phyloP scores from a whole-genome alignment of 2,888 invertebrate species.

The Mythimna vitellina region DNA sequence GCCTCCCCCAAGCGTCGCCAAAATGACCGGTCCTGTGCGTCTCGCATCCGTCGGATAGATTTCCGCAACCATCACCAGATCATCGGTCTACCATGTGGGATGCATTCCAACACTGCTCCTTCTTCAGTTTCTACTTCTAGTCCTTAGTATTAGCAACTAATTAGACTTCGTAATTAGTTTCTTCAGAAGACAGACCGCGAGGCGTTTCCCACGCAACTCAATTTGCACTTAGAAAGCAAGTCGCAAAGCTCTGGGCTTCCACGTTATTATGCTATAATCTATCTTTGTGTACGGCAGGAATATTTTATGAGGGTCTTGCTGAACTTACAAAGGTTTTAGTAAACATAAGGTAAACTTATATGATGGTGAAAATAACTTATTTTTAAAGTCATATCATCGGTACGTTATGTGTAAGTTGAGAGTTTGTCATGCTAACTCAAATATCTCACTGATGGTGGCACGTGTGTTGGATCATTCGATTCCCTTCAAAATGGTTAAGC shows the following conservation, averaged over 20 bases:
- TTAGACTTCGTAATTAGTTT: slow-evolving; percentile 57
- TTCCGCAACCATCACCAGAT: too few relatives aligned
- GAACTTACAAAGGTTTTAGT: slow-evolving; percentile 6
- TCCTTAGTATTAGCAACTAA: slow-evolving; percentile 42
- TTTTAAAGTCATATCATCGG: not conserved
- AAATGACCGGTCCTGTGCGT: too few relatives aligned
- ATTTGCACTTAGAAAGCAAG: slow-evolving; percentile 49
- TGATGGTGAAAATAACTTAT: not conserved
- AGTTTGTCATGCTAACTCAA: too few relatives aligned
- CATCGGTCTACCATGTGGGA: too few relatives aligned
- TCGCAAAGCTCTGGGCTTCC: slow-evolving; percentile 24
- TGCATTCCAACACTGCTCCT: not conserved
- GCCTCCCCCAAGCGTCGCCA: too few relatives aligned
- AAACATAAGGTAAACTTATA: not conserved
- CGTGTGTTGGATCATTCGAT: too few relatives aligned
- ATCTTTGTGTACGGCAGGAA: not conserved
- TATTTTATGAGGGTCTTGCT: not conserved
- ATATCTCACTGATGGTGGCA: too few relatives aligned
- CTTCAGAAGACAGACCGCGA: slow-evolving; percentile 17
- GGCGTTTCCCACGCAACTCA: slow-evolving; percentile 43
- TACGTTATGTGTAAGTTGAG: too few relatives aligned
- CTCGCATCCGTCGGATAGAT: too few relatives aligned
- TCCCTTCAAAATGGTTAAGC: too few relatives aligned
- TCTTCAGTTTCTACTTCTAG: slow-evolving; percentile 1
- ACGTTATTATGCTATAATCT: slow-evolving; percentile 18